phyloP scores from a whole-genome alignment of 2,888 invertebrate species.

The Lutraria lutraria region DNA sequence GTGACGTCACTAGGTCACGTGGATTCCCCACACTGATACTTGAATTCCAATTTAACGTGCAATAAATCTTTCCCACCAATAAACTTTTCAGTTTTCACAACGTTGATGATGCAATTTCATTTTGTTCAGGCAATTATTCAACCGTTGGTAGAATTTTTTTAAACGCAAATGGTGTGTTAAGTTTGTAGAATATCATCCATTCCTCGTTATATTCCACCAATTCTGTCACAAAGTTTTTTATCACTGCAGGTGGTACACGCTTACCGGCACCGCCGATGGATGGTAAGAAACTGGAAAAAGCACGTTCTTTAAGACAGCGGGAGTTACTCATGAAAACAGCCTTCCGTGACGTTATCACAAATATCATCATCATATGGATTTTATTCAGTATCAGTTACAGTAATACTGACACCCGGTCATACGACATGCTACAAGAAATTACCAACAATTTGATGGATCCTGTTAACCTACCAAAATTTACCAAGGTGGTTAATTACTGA shows the following conservation, averaged over 20 bases:
- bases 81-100: no score
- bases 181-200: no score
- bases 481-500: constrained; percentile 46
- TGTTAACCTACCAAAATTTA: constrained; percentile 44
- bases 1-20: no score
- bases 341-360: constrained; percentile 63
- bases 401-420: constrained; percentile 75
- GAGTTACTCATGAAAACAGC: constrained; percentile 70
- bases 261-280: constrained; percentile 65
- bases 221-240: neutral
- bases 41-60: no score
- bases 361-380: constrained; percentile 76
- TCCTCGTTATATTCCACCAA: no score
- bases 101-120: no score
- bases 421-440: constrained; percentile 69
- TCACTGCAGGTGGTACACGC: constrained; percentile 56
- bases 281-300: constrained; percentile 54
- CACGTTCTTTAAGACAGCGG: constrained; percentile 56
- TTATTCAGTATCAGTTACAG: constrained; percentile 77
- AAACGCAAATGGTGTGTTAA: no score
- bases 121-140: no score
- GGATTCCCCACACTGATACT: no score
- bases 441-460: constrained; percentile 65
- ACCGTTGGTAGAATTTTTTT: no score
- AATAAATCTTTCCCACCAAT: no score